A percentile compares a stretch with the other conserved stretches of the same genome.
Evolutionary conservation across 2,888 invertebrate genomes (phyloP).

Genomic region (Tiliacea citrago): DNA sequence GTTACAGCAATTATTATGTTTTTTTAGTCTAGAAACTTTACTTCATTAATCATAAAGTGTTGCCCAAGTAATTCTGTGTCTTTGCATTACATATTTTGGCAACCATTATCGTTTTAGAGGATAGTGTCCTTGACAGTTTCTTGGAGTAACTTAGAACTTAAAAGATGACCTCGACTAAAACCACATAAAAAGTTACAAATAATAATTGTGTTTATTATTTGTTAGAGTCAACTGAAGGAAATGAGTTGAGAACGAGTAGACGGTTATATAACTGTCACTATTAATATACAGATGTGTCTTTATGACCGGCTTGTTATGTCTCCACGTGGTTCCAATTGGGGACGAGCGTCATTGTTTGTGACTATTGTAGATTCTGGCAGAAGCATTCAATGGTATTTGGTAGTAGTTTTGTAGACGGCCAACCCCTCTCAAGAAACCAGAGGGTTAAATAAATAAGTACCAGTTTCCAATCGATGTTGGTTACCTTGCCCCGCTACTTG

Average conservation of each 20-base stretch:
- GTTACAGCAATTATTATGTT: background rate
- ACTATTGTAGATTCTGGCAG: constrained; percentile 14
- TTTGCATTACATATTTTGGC: constrained; percentile 1
- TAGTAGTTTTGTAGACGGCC: background rate
- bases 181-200: background rate
- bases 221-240: constrained; percentile 20
- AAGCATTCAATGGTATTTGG: background rate
- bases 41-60: constrained; percentile 1
- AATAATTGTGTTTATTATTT: constrained; percentile 31
- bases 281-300: constrained; percentile 49
- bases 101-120: background rate
- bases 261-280: constrained; percentile 40
- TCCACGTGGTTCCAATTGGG: constrained; percentile 54
- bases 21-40: background rate
- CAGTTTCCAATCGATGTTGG: constrained; percentile 17
- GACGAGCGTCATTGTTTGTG: constrained; percentile 29
- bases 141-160: background rate
- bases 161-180: constrained; percentile 4
- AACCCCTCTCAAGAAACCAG: constrained; percentile 1
- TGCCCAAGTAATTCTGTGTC: background rate
- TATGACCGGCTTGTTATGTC: constrained; percentile 41
- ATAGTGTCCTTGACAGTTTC: constrained; percentile 15
- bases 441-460: constrained; percentile 17
- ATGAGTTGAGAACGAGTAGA: constrained; percentile 23
- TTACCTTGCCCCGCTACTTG: background rate